Evolutionary conservation across 2,888 invertebrate species (phyloP), one percentile per base, ranked within the genome.

Genomic region (Helobdella robusta): DNA sequence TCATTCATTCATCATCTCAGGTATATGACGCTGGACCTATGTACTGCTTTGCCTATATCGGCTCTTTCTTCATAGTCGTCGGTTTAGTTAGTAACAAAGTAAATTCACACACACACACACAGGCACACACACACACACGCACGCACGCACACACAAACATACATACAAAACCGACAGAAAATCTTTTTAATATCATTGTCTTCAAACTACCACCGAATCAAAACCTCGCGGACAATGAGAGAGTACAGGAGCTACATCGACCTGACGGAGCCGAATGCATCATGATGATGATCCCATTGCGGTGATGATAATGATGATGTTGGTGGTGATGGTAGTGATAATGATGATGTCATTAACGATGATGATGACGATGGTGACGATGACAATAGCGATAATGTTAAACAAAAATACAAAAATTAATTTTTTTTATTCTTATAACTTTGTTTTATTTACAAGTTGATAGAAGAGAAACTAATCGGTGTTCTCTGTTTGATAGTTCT

Each of bases 11-110:
- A 15, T 40, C 44, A 40, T 40, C n/a, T 28, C 69, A 77, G 77
- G 72, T 76, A 28, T 70, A 69, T 52, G 75, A 76, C 59, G 74
- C 76, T 11, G 77, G 76, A 18, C 77, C 77, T 0, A 66, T 77
- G 67, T 78, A 77, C 67, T 72, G 73, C 72, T 73, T 76, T 2
- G 75, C 78, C 1, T 74, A 72, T 69, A 73, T 70, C 66, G 75
- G 76, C 3, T 72, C 75, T 18, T 67, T 72, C n/a, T 67, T 77
- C 4, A 73, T 78, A 52, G 73, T 75, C 30, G 46, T 78, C 34
- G 77, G 75, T 34, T 72, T 78, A 76, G 78, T 78, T 69, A 73
- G 75, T 71, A n/a, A n/a, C n/a, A 23, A 30, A 50, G 6, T 59
- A 28, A 28, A 62, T 40, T 5, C 32, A 48, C 18, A 30, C 28